Base-by-base conservation (phyloP, 2,888 invertebrate species). In the Phania funesta region DNA sequence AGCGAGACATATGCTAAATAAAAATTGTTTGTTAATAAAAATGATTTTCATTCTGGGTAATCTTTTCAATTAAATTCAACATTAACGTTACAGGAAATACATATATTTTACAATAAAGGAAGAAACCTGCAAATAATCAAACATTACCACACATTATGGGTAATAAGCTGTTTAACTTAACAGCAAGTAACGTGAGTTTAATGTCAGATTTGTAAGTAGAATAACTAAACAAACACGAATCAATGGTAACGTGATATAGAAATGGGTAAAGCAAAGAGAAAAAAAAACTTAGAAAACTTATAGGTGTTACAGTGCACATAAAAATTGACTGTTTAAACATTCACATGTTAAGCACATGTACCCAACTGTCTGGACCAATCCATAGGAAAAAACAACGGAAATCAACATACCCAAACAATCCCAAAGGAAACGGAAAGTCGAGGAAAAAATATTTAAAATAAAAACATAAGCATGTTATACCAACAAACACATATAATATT, bases 401-500 rank as follows among this genome's bases (percentile, higher is more conserved):
- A 84, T 84, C 80, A 77, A 77, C 75, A 80, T 71, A 78, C 80
- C 68, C 73, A 70, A 70, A 70, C 70, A 70, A 75, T 54, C 56
- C 77, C 80, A 71, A 68, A 71, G 75, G 71, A 75, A 73, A 79
- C 75, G 79, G 78, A 79, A 82, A 67, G 75, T 44, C 58, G 44
- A 50, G 46, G 56, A 8, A 58, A 75, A 80, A 46, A 62, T 46
- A 46, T 74, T 56, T 70, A 56, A 46, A 44, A 68, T 52, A 75
- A 82, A 75, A 80, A 54, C n/a, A 58, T 58, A 65, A 56, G 54
- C 76, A 71, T 52, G 32, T 64, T 67, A 73, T 35, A 75, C 62
- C 38, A 50, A 62, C 74, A 83, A 52, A 80, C 32, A 65, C 41
- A 70, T 64, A 84, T 84, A 85, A 84, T 85, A 81, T 85, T 85